These are phyloP conservation scores for Muraenolepis orangiensis DNA, from an alignment of 2,797 vertebrate genomes.

Conservation along the genomic window DNA sequence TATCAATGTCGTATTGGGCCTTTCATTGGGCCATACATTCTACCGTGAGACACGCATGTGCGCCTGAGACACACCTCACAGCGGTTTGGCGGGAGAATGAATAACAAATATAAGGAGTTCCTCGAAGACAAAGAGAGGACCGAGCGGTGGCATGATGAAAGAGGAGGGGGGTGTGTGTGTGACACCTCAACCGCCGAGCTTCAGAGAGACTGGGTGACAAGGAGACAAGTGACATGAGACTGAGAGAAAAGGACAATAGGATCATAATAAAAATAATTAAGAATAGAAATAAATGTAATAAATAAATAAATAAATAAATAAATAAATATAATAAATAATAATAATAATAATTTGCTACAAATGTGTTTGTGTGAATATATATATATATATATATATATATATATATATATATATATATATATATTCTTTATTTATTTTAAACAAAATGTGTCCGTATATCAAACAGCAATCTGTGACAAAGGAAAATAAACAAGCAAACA, in stretches of 20 bases:
- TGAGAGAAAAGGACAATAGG: too few species aligned
- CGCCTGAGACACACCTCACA: not conserved
- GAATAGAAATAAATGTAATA: too few species aligned
- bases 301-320: too few species aligned
- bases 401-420: not conserved
- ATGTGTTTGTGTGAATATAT: not conserved
- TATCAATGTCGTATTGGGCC: not conserved
- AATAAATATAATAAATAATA: too few species aligned
- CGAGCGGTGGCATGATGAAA: not conserved
- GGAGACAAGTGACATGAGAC: not conserved
- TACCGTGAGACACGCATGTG: too few species aligned
- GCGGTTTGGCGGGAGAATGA: not conserved
- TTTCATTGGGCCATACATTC: too few species aligned
- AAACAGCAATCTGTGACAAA: not conserved
- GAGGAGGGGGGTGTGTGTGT: not conserved
- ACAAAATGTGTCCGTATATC: too few species aligned
- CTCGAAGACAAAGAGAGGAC: not conserved
- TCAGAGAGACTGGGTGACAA: not conserved
- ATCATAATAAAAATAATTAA: too few species aligned
- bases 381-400: constrained; percentile 3
- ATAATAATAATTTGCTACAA: too few species aligned
- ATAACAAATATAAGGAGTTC: not conserved
- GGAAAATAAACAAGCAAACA: not conserved
- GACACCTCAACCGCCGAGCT: not conserved
- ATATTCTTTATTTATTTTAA: too few species aligned